phyloP scores from a whole-genome alignment of 1,140 invertebrate species.

The Polypedilum vanderplanki region DNA sequence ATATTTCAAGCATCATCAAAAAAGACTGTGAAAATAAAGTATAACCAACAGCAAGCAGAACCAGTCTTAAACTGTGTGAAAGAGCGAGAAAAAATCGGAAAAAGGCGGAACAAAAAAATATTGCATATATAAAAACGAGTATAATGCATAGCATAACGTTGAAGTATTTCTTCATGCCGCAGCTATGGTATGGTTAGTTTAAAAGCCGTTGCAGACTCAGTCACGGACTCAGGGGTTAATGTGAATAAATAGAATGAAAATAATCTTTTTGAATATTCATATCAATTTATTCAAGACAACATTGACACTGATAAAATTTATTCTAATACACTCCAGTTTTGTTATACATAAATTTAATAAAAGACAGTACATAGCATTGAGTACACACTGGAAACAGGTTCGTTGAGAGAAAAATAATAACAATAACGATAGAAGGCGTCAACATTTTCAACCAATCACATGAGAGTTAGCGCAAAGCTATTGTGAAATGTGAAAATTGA shows the following conservation, averaged over 20 bases:
- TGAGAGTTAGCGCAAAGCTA: background rate
- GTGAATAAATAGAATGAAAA: background rate
- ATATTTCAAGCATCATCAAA: conserved; percentile 1
- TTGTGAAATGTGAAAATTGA: background rate
- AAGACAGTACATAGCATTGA: too few relatives aligned
- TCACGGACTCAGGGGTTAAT: background rate
- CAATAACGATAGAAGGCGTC: background rate
- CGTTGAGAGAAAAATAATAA: background rate
- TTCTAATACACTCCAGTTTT: too few relatives aligned
- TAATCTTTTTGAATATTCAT: background rate
- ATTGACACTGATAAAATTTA: too few relatives aligned
- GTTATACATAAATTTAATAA: too few relatives aligned
- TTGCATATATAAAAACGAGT: background rate
- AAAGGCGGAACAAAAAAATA: conserved; percentile 22
- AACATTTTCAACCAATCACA: background rate
- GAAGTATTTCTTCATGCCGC: conserved; percentile 3
- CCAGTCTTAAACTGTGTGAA: conserved; percentile 16
- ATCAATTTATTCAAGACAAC: too few relatives aligned
- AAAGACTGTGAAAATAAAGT: conserved; percentile 25
- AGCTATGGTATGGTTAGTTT: conserved; percentile 21
- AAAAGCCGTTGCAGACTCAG: conserved; percentile 20
- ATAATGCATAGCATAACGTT: conserved; percentile 21
- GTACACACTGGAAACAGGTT: background rate
- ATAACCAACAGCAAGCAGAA: conserved; percentile 24
- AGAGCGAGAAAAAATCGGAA: conserved; percentile 24